Percentiles rank a stretch among this genome's conserved stretches.
phyloP scores from a whole-genome alignment of 2,113 vertebrate genomes.

The Nibea albiflora region DNA sequence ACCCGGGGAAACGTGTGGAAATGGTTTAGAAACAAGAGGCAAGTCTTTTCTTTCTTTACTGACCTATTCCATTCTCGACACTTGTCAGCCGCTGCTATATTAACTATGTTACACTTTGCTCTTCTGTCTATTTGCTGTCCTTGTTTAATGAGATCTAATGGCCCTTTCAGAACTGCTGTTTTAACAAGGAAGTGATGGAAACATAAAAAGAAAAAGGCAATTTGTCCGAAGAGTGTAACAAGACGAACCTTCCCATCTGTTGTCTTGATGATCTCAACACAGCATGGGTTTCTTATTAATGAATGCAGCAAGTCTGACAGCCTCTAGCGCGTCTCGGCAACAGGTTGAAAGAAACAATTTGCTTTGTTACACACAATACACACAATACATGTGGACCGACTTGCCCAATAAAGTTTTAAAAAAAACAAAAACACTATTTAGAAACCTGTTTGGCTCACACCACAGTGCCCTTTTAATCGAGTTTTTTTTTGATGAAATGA shows the following conservation, averaged over 20 bases:
- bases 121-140: conserved; percentile 18
- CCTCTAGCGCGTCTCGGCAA: conserved; percentile 7
- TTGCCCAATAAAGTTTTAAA: too few species aligned
- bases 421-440: too few species aligned
- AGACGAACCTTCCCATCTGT: conserved; percentile 43
- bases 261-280: conserved; percentile 48
- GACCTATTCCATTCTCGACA: not conserved
- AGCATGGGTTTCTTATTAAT: conserved; percentile 48
- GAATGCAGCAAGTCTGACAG: conserved; percentile 20
- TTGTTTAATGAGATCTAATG: conserved; percentile 63
- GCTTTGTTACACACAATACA: not conserved
- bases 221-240: conserved; percentile 55
- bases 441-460: not conserved
- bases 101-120: conserved; percentile 10
- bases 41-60: conserved; percentile 64
- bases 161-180: conserved; percentile 41
- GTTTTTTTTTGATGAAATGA: conserved; percentile 9
- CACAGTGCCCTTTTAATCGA: not conserved
- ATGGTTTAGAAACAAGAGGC: conserved; percentile 93
- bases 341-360: conserved; percentile 24
- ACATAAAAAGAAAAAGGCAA: conserved; percentile 46
- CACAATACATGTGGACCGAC: too few species aligned
- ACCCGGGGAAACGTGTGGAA: conserved; percentile 88
- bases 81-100: conserved; percentile 29
- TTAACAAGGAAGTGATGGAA: conserved; percentile 59